These are phyloP conservation scores for Cephalotes varians DNA, from an alignment of 2,888 invertebrate species.

Conservation along the genomic window DNA sequence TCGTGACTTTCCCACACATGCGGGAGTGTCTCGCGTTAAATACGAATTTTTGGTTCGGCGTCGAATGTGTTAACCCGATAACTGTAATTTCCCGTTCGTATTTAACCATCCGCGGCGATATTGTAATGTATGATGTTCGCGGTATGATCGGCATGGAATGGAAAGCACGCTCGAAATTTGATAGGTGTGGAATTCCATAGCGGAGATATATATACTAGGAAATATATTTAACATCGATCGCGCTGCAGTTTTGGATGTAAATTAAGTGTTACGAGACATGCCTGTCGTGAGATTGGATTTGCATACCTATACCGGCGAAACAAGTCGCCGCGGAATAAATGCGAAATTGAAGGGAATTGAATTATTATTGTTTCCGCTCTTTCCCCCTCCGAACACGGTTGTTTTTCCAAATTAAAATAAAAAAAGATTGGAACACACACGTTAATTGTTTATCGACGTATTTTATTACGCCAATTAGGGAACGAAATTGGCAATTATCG, in stretches of 20 bases:
- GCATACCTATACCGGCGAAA: constrained; percentile 1
- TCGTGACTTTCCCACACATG: background rate
- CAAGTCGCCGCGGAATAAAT: constrained; percentile 29
- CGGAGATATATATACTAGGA: background rate
- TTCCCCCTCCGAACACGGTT: background rate
- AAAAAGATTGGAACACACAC: background rate
- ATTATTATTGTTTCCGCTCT: constrained; percentile 24
- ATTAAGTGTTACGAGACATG: constrained; percentile 42
- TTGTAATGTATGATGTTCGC: constrained; percentile 39
- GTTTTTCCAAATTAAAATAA: constrained; percentile 1
- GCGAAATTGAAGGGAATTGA: constrained; percentile 33
- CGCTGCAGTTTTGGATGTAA: constrained; percentile 33
- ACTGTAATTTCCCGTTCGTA: constrained; percentile 40
- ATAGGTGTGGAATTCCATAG: constrained; percentile 42
- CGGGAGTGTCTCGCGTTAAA: background rate
- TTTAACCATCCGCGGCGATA: constrained; percentile 29
- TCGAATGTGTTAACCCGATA: constrained; percentile 27
- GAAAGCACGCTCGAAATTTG: constrained; percentile 47
- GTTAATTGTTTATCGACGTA: constrained; percentile 34
- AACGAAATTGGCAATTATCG: constrained; percentile 19
- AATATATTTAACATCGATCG: constrained; percentile 41
- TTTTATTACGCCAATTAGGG: constrained; percentile 21
- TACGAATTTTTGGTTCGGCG: constrained; percentile 12
- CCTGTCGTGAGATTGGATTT: constrained; percentile 30
- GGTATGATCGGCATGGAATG: constrained; percentile 41